Evolutionary conservation across 2,113 vertebrate species (phyloP), one percentile per base, ranked within the genome.

Genomic region (Brienomyrus brachyistius): DNA sequence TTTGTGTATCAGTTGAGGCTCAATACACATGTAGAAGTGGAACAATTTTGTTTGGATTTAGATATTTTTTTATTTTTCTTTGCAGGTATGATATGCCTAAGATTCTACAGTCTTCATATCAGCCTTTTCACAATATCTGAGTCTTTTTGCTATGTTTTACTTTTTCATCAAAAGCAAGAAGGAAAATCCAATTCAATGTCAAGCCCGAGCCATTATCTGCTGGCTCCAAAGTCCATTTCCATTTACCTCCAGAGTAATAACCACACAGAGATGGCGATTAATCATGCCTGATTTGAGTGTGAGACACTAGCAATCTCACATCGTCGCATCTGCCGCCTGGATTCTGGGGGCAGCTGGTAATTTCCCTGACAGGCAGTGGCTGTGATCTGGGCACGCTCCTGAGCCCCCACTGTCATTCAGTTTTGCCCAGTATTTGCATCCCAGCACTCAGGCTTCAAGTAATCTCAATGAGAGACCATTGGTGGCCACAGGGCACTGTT

Each of bases 401-500:
- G 56, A 52, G 84, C 84, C 43, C 45, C 19, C n/a, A 4, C 19
- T 86, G 80, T 74, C 47, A 59, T 43, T 59, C 45, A 40, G 54
- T 56, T 86, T 90, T 86, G 27, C 40, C 59, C 84, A 59, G 27
- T 89, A 83, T 80, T 84, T 89, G 54, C 80, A 84, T 85, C 80
- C 13, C 35, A 35, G 4, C 15, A 84, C 54, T 62, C 31, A 9
- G 21, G n/a, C 56, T 89, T 54, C 66, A 43, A 50, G 59, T 31
- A 23, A 77, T n/a, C 43, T 62, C 35, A 15, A 1, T 48, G 9
- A 47, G 31, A 40, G 70, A 87, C 47, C 2, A 51, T 82, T 21
- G 47, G 4, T 40, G 19, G 66, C 17, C 48, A 89, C 27, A 21
- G 1, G 23, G 31, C 7, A 51, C 35, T 52, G 48, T 43, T 23